Evolutionary conservation across 2,888 invertebrate genomes (phyloP).

Genomic region (Siphonodentalium dalli): DNA sequence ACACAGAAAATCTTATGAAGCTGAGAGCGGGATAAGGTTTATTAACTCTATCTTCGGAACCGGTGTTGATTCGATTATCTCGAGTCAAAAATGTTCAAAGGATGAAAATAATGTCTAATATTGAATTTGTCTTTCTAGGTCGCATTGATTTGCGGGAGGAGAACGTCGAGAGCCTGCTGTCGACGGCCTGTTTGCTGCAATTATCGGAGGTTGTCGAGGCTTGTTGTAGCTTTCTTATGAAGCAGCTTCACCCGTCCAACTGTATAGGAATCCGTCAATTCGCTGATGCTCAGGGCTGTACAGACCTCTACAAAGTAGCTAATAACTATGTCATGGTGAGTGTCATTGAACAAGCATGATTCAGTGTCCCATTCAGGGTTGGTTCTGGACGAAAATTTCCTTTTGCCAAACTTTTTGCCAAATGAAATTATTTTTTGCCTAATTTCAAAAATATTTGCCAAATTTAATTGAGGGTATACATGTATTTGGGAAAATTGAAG

Average conservation of each 20-base stretch:
- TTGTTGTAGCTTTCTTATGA: slow-evolving; percentile 86
- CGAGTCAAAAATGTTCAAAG: slow-evolving; percentile 2
- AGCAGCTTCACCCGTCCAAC: slow-evolving; percentile 91
- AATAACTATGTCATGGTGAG: slow-evolving; percentile 84
- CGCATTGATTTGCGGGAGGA: slow-evolving; percentile 85
- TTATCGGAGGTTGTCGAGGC: slow-evolving; percentile 83
- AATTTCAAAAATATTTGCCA: too few species aligned
- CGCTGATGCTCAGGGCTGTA: slow-evolving; percentile 87
- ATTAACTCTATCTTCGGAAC: too few species aligned
- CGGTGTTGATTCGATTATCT: too few species aligned
- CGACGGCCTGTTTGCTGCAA: slow-evolving; percentile 86
- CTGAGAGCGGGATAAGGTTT: too few species aligned
- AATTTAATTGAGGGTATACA: too few species aligned
- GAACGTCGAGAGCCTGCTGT: slow-evolving; percentile 85
- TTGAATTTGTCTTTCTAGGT: slow-evolving; percentile 65
- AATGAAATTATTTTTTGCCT: too few species aligned
- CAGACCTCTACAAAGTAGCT: slow-evolving; percentile 80
- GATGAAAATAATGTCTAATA: neutral
- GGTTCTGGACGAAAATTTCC: too few species aligned
- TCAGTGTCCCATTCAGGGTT: neutral
- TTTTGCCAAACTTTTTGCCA: too few species aligned
- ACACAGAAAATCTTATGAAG: too few species aligned
- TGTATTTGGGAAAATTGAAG: too few species aligned
- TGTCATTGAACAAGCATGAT: too few species aligned
- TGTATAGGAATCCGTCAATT: slow-evolving; percentile 91